Conservation (phyloP, 2,113 vertebrate species). For the Mola mola region DNA sequence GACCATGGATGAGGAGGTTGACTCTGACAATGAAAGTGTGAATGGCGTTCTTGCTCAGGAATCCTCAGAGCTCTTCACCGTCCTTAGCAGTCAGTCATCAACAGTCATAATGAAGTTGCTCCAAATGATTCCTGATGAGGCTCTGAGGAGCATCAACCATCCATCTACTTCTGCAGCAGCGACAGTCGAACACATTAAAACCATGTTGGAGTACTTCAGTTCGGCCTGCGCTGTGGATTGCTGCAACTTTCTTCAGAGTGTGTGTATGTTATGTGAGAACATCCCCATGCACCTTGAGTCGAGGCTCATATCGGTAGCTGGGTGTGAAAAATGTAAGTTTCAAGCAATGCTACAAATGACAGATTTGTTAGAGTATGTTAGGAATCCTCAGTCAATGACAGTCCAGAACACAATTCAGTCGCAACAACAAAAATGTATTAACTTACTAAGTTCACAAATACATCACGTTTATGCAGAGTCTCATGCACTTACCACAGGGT, state of each 20-base stretch:
- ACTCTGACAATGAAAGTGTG: constrained; percentile 46
- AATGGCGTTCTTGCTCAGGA: constrained; percentile 52
- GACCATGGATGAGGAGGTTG: constrained; percentile 68
- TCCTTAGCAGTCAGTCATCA: constrained; percentile 62
- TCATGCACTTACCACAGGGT: too few species aligned
- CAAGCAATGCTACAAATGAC: background rate
- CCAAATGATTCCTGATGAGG: constrained; percentile 16
- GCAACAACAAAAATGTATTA: too few species aligned
- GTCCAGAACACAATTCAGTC: background rate
- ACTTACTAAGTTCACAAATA: too few species aligned
- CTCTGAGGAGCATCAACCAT: too few species aligned
- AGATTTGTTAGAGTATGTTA: background rate
- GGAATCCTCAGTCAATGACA: background rate
- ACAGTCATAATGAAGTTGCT: constrained; percentile 25
- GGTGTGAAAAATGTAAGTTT: constrained; percentile 64
- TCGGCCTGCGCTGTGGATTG: constrained; percentile 60
- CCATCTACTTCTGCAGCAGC: background rate
- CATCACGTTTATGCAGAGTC: too few species aligned
- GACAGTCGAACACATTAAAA: constrained; percentile 4
- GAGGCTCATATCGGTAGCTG: constrained; percentile 78
- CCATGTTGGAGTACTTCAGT: constrained; percentile 74
- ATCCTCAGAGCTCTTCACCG: constrained; percentile 66
- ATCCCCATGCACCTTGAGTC: constrained; percentile 86
- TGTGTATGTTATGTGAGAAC: constrained; percentile 80
- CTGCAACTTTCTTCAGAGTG: constrained; percentile 74